A percentile compares a stretch with the other conserved stretches of the same genome.
phyloP scores from a whole-genome alignment of 2,113 vertebrate genomes.

The Rhynchopsitta pachyrhyncha region DNA sequence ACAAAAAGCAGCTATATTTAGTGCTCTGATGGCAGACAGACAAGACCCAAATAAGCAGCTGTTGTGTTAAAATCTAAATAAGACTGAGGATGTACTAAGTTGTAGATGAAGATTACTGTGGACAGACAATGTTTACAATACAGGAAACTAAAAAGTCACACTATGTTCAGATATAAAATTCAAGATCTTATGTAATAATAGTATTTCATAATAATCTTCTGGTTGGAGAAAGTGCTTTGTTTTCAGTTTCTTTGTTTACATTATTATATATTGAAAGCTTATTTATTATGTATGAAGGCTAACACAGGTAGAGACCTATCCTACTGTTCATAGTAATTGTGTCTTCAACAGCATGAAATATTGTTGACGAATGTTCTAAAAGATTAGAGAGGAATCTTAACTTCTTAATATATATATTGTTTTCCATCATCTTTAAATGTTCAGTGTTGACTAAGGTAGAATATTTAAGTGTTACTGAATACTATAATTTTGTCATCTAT shows the following conservation, averaged over 20 bases:
- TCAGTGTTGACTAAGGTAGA: slow-evolving; percentile 5
- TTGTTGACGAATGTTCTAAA: slow-evolving; percentile 37
- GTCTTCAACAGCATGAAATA: slow-evolving; percentile 46
- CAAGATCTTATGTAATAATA: background rate
- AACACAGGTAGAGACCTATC: slow-evolving; percentile 17
- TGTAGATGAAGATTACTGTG: background rate
- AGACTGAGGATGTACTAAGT: background rate
- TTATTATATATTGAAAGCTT: slow-evolving; percentile 66
- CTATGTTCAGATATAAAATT: background rate
- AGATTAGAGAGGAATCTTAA: slow-evolving; percentile 37
- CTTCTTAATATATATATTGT: background rate
- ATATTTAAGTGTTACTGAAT: slow-evolving; percentile 30
- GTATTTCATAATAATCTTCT: background rate
- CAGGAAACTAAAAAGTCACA: slow-evolving; percentile 15
- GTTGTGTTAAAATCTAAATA: slow-evolving; percentile 16
- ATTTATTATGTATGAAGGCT: slow-evolving; percentile 71
- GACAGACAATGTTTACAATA: background rate
- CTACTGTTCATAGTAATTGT: slow-evolving; percentile 32
- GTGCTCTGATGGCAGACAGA: slow-evolving; percentile 15
- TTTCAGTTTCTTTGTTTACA: slow-evolving; percentile 46
- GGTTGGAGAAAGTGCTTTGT: background rate
- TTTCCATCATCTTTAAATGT: slow-evolving; percentile 7
- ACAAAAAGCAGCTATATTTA: background rate
- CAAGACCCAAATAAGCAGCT: slow-evolving; percentile 6
- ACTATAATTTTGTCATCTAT: slow-evolving; percentile 32